Percentiles rank a stretch among this genome's conserved stretches.
phyloP scores from a whole-genome alignment of 2,797 vertebrate species.

The Hypotaenidia philippensis region DNA sequence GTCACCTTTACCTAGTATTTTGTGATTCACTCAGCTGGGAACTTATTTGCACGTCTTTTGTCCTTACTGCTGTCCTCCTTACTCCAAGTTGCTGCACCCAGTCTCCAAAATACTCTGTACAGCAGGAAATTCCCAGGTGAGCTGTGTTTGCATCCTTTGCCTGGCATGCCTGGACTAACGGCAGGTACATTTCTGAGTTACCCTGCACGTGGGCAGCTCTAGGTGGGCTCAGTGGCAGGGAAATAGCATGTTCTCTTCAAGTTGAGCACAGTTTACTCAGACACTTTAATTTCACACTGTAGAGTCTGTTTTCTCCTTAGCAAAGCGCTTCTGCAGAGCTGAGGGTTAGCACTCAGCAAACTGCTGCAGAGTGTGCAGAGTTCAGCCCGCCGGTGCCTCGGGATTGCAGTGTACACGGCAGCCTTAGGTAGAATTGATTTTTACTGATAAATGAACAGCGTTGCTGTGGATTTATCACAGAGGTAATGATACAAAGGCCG shows the following conservation, averaged over 20 bases:
- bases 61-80: not conserved
- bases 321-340: not conserved
- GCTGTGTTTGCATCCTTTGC: not conserved
- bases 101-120: not conserved
- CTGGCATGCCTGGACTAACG: not conserved
- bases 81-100: not conserved
- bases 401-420: accelerated
- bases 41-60: accelerated
- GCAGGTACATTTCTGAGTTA: not conserved
- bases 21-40: not conserved
- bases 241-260: accelerated
- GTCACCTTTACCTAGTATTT: accelerated
- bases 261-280: not conserved
- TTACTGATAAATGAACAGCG: not conserved
- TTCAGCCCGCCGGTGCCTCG: not conserved
- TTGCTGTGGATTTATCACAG: not conserved
- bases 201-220: not conserved
- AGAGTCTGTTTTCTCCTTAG: not conserved
- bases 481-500: accelerated
- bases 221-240: not conserved
- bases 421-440: not conserved
- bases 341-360: not conserved
- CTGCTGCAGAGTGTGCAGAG: not conserved
- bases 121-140: accelerated
- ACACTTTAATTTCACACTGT: accelerated